These are phyloP conservation scores for Holacanthella duospinosa DNA, from an alignment of 2,888 invertebrate genomes.

Conservation along the genomic window DNA sequence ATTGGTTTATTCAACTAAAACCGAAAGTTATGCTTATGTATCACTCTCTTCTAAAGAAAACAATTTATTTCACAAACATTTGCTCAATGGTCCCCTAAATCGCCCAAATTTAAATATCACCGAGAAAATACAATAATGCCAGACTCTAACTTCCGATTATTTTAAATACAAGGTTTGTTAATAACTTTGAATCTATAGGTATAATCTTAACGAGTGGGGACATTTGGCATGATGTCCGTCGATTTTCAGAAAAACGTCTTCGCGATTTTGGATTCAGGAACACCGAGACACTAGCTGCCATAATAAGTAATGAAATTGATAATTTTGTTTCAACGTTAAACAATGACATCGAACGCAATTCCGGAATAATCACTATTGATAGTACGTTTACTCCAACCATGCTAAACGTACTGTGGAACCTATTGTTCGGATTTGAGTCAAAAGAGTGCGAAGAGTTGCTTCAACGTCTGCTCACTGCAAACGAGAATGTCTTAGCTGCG, in stretches of 20 bases:
- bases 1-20: too few relatives aligned
- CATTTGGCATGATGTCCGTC: background rate
- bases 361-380: background rate
- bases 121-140: too few relatives aligned
- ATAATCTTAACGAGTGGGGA: background rate
- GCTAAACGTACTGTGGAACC: background rate
- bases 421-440: background rate
- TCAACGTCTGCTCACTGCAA: background rate
- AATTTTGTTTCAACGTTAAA: background rate
- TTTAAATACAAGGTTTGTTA: too few relatives aligned
- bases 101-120: too few relatives aligned
- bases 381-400: background rate
- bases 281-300: background rate
- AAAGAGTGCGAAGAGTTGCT: slow-evolving; percentile 6
- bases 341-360: background rate
- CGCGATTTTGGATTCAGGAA: slow-evolving; percentile 4
- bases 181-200: too few relatives aligned
- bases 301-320: background rate
- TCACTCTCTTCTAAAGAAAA: too few relatives aligned
- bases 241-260: background rate
- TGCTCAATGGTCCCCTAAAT: too few relatives aligned
- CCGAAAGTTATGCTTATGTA: too few relatives aligned
- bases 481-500: slow-evolving; percentile 10
- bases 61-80: too few relatives aligned
- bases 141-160: too few relatives aligned